These are phyloP conservation scores for Acipenser transmontanus DNA, from an alignment of 2,797 vertebrate genomes.

Conservation along the genomic window DNA sequence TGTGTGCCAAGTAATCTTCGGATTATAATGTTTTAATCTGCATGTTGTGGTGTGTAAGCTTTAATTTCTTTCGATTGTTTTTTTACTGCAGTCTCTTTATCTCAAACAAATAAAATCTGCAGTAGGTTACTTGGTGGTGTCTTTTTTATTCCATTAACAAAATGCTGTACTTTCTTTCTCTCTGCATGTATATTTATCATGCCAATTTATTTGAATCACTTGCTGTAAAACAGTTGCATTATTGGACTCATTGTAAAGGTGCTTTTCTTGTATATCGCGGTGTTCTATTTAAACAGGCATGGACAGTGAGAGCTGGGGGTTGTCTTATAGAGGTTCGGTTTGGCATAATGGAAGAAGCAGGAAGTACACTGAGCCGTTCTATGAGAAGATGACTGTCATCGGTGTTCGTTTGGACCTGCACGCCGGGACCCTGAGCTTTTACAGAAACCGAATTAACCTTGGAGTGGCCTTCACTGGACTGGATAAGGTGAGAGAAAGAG, in stretches of 20 bases:
- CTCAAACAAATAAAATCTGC: too few species aligned
- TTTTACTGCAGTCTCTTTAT: too few species aligned
- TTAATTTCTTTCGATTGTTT: too few species aligned
- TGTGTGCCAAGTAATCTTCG: too few species aligned
- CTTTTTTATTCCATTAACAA: too few species aligned
- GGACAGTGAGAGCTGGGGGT: slow-evolving; percentile 39
- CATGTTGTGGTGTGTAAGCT: too few species aligned
- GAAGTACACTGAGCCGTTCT: slow-evolving; percentile 39
- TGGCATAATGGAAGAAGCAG: slow-evolving; percentile 34
- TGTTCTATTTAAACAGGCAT: slow-evolving; percentile 24
- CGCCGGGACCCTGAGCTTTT: slow-evolving; percentile 34
- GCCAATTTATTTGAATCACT: too few species aligned
- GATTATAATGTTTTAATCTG: too few species aligned
- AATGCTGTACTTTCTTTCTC: too few species aligned
- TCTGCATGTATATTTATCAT: not conserved
- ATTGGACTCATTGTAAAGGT: too few species aligned
- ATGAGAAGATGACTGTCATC: slow-evolving; percentile 37
- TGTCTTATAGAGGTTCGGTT: slow-evolving; percentile 38
- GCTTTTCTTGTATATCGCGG: not conserved
- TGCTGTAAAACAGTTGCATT: too few species aligned
- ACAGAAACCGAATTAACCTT: slow-evolving; percentile 31
- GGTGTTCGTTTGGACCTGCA: slow-evolving; percentile 33
- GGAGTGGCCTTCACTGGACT: slow-evolving; percentile 37
- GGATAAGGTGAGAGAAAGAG: slow-evolving; percentile 26
- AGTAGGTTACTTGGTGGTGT: too few species aligned